Evolutionary conservation across 2,888 invertebrate genomes (phyloP).

Genomic region (Oligia strigilis): DNA sequence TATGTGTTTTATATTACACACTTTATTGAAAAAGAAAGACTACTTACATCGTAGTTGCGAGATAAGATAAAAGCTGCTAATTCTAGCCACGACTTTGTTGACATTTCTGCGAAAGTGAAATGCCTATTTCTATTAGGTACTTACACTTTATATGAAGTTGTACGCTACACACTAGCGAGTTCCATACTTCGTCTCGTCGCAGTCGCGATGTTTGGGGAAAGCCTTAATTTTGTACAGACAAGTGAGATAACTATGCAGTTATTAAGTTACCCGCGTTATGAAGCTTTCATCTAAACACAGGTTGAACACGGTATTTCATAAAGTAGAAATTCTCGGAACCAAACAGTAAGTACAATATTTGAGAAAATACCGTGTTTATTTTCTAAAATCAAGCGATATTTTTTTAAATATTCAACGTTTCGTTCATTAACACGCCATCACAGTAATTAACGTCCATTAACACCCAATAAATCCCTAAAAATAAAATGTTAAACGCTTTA

Average conservation of each 20-base stretch:
- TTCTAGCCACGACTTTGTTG: background rate
- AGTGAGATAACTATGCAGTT: slow-evolving; percentile 12
- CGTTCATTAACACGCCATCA: slow-evolving; percentile 41
- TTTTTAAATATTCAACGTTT: slow-evolving; percentile 40
- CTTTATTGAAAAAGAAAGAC: slow-evolving; percentile 4
- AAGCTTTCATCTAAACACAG: background rate
- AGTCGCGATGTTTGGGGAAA: background rate
- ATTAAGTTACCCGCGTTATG: slow-evolving; percentile 7
- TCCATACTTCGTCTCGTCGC: background rate
- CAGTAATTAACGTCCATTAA: slow-evolving; percentile 54
- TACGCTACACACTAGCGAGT: background rate
- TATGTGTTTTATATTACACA: slow-evolving; percentile 20
- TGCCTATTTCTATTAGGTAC: background rate
- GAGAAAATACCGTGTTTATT: background rate
- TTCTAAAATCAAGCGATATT: background rate
- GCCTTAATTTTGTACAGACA: slow-evolving; percentile 1
- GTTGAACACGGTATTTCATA: slow-evolving; percentile 1
- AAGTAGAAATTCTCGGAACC: slow-evolving; percentile 10
- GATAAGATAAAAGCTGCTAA: background rate
- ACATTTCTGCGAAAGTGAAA: background rate
- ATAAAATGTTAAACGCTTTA: slow-evolving; percentile 39
- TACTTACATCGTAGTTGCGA: background rate
- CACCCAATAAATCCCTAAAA: slow-evolving; percentile 53
- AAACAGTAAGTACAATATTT: background rate
- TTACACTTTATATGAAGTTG: background rate